Evolutionary conservation across 2,797 vertebrate species (phyloP), one percentile per base, ranked within the genome.

Genomic region (Pagetopsis macropterus): DNA sequence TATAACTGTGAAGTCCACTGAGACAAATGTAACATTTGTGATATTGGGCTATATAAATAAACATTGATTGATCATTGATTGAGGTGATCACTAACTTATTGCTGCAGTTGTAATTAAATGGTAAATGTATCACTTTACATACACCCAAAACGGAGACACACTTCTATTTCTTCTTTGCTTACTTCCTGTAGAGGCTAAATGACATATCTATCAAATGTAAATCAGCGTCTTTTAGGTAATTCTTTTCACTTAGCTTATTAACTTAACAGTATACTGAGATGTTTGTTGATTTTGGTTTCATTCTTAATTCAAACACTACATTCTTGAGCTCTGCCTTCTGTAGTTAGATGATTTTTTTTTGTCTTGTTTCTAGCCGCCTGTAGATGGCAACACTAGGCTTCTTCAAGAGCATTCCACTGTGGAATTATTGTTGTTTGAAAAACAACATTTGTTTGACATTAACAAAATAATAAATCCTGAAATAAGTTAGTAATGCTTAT

Each of bases 91-190:
- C 90, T 92, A 90, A 92, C 78, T 83, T 92, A 91, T 89, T 89
- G 81, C 33, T 78, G 85, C 86, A 89, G 91, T 92, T 87, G 90
- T 92, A 91, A 93, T 91, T 91, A 90, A 75, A 88, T 95, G 94
- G 95, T 93, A 86, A 88, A 96, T 94, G 90, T 90, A 85, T 63
- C 49, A 37, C 31, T 49, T 90, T 88, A 89, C 82, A 84, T 78
- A 61, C 83, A 86, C 89, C 83, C 82, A 87, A 81, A 84, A 78
- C 19, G 58, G 46, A 64, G 43, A 69, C 50, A 50, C 19, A 40
- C 23, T 84, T 76, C 61, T 59, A 77, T 72, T 70, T 54, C 3
- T 46, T 44, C 16, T 65, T 55, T 48, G 43, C 17, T 10, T 19
- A 14, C 23, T 49, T 9, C 44, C 3, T 44, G 3, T 31, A 1